phyloP scores from a whole-genome alignment of 2,888 invertebrate genomes.

The Pammene fasciana region DNA sequence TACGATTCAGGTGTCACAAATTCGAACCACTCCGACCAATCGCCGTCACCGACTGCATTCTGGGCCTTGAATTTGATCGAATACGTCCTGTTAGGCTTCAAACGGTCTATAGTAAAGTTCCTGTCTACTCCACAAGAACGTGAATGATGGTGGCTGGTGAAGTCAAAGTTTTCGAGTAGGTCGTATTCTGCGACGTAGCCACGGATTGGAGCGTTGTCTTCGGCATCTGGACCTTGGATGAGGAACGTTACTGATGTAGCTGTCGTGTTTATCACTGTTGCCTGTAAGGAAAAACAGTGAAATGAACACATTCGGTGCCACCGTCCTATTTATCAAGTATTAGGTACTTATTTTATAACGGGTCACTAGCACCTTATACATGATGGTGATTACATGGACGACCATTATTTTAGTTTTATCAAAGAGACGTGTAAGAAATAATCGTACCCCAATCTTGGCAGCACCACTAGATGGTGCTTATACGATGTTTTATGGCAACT shows the following conservation, averaged over 20 bases:
- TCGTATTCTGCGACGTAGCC: slow-evolving; percentile 72
- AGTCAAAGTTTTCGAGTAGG: slow-evolving; percentile 57
- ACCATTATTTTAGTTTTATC: too few species aligned
- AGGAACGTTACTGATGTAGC: slow-evolving; percentile 64
- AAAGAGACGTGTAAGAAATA: too few species aligned
- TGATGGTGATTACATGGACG: too few species aligned
- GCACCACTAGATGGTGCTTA: too few species aligned
- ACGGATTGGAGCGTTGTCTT: slow-evolving; percentile 59
- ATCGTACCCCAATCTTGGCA: too few species aligned
- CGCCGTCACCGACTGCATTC: slow-evolving; percentile 66
- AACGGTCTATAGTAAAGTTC: slow-evolving; percentile 62
- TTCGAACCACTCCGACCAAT: slow-evolving; percentile 55
- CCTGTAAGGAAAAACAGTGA: slow-evolving; percentile 49
- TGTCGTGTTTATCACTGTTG: slow-evolving; percentile 50
- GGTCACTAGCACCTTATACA: too few species aligned
- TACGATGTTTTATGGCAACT: too few species aligned
- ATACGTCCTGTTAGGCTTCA: slow-evolving; percentile 67
- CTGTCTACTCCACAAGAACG: slow-evolving; percentile 69
- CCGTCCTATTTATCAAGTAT: too few species aligned
- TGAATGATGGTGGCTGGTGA: slow-evolving; percentile 67
- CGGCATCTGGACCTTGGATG: slow-evolving; percentile 53
- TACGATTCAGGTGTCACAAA: slow-evolving; percentile 71
- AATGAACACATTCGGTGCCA: neutral
- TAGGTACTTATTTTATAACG: too few species aligned
- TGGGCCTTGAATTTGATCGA: slow-evolving; percentile 66